Evolutionary conservation across 2,888 invertebrate species (phyloP), one percentile per base, ranked within the genome.

Genomic region (Cotesia congregata): DNA sequence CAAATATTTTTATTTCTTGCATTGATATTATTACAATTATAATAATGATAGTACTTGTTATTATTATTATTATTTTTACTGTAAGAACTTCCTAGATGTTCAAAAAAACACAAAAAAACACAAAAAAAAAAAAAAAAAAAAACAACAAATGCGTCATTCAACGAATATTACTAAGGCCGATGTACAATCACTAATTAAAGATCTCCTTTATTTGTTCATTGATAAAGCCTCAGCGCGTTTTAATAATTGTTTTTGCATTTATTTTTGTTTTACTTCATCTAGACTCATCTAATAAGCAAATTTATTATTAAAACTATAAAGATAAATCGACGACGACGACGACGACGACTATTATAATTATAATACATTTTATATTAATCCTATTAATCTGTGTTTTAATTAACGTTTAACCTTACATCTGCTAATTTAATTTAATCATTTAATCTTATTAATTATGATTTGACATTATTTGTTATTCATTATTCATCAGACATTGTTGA

Each of bases 321-420:
- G 50, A 50, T 50, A 50, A 50, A 50, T 50, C 12, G 50, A 50
- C 50, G 50, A 50, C 50, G 50, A 50, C 50, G 50, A 50, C 50
- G 50, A 50, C 50, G 76, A 88, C 83, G 82, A 86, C 82, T 86
- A 50, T 50, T 50, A 50, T 50, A 50, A 87, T 85, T 84, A 87
- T 85, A 88, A 89, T 89, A 89, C 85, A 89, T 89, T 88, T 89
- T 88, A 87, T 88, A 88, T 88, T 88, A 88, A 88, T 88, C 87
- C 85, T 86, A 84, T 82, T 77, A 80, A 79, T 78, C 75, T 83
- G 80, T 81, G 77, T 80, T 78, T 83, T 81, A 79, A 81, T 79
- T 82, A 76, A 82, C 80, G 59, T 12, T 38, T 68, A 74, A 68
- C 78, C 67, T 15, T 17, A 74, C 67, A 50, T 50, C 9, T 12